Conservation (phyloP, 1,140 invertebrate species). For the Steinernema khuongi region DNA sequence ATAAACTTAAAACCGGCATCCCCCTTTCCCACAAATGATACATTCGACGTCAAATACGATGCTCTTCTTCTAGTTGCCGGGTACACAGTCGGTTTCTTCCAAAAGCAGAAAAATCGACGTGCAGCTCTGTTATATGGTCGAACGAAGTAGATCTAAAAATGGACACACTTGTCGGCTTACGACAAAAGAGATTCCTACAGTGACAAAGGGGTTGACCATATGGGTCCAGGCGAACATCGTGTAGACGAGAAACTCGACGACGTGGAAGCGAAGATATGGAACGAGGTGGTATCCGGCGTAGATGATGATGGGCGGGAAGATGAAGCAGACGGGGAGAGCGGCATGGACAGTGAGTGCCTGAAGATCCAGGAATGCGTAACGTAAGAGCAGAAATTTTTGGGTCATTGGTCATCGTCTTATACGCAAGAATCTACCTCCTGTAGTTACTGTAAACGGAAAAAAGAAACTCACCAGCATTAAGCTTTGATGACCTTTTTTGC, state of each 20-base stretch:
- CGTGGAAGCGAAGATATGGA: neutral
- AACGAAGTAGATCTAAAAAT: neutral
- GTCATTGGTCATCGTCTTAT: too few species aligned
- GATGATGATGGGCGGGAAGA: slow-evolving; percentile 11
- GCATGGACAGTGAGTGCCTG: too few species aligned
- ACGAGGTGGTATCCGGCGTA: slow-evolving; percentile 2
- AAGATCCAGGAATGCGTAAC: too few species aligned
- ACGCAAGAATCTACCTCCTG: too few species aligned
- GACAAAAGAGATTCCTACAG: too few species aligned
- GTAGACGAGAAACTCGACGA: neutral
- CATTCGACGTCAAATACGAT: too few species aligned
- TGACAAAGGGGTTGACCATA: neutral
- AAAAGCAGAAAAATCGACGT: neutral
- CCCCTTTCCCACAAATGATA: too few species aligned
- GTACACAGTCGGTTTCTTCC: neutral
- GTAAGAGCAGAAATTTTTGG: too few species aligned
- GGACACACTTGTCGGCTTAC: too few species aligned
- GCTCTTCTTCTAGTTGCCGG: too few species aligned
- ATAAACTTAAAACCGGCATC: too few species aligned
- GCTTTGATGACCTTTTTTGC: neutral
- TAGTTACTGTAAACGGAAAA: too few species aligned
- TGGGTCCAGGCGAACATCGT: slow-evolving; percentile 2
- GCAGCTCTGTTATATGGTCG: neutral
- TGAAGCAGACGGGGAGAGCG: slow-evolving; percentile 2
- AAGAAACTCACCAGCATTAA: slow-evolving; percentile 4